These are phyloP conservation scores for Sycobia sp. DNA, from an alignment of 1,140 invertebrate species.

Conservation along the genomic window DNA sequence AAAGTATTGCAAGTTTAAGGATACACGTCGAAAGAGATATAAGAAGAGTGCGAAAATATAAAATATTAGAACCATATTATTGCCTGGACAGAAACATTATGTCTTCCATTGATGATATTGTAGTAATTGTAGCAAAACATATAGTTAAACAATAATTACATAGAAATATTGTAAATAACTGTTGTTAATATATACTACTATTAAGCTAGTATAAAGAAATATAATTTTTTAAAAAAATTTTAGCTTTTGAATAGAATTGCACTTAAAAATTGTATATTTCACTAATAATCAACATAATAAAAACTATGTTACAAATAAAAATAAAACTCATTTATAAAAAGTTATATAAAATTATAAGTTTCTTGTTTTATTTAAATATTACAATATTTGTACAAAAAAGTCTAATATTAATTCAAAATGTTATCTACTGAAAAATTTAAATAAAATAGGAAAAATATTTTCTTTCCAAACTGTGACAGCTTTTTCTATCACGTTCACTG, in stretches of 20 bases:
- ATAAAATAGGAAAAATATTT: too few relatives aligned
- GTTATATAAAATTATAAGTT: background rate
- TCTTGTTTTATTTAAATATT: too few relatives aligned
- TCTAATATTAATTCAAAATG: too few relatives aligned
- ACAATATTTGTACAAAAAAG: background rate
- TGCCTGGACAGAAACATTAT: constrained; percentile 32
- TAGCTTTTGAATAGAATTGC: background rate
- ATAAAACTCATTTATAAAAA: background rate
- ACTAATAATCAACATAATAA: background rate
- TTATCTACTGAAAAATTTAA: too few relatives aligned
- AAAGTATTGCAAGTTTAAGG: constrained; percentile 48
- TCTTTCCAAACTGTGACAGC: too few relatives aligned
- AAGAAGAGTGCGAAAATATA: constrained; percentile 46
- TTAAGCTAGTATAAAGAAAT: background rate
- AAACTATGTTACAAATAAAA: background rate
- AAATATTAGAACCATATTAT: constrained; percentile 39
- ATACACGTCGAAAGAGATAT: constrained; percentile 54
- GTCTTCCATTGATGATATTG: constrained; percentile 34
- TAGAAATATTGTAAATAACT: too few relatives aligned
- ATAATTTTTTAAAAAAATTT: background rate
- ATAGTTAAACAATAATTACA: background rate
- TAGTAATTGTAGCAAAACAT: constrained; percentile 34
- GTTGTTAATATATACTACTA: background rate
- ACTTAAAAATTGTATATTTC: background rate
- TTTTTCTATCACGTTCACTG: too few relatives aligned